Evolutionary conservation across 1,140 invertebrate species (phyloP), one percentile per base, ranked within the genome.

Genomic region (Paraescarpia echinospica): DNA sequence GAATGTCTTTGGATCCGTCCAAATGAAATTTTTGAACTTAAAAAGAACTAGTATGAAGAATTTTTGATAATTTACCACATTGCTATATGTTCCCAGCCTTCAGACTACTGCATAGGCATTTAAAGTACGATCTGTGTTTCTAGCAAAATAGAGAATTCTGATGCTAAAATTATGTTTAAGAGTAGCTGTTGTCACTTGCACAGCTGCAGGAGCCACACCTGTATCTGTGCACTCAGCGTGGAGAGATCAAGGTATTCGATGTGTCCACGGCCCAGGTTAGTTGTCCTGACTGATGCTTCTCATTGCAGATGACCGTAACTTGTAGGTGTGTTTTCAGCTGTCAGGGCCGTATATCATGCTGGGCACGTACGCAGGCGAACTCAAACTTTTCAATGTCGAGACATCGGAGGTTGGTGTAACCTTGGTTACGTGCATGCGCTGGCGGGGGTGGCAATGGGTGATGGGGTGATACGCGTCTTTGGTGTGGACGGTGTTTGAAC

Each of bases 361-460:
- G 31, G 98, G 98, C 91, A 99, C 98, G 0, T 98, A 98, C 92
- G 97, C 97, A 34, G 98, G 98, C 33, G 98, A 99, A 95, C 97
- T 99, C 27, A 97, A 98, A 94, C 97, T 98, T 93, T 98, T 98
- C 95, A 99, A 99, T 96, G 95, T 98, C 91, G 97, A 98, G 93
- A 97, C 97, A 51, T 98, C 97, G 35, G 97, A 97, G 91, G 96
- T 97, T 94, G 96, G 95, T 95, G 92, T 77, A 77, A 77, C 59
- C 59, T 12, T 77, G 59, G 59, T 77, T 77, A 77, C 59, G 4
- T 77, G 59, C 59, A 91, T 92, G 48, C 92, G n/a, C n/a, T n/a
- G n/a, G n/a, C n/a, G 93, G 41, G 8, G 0, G 59, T 77, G 59
- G 14, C 59, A 27, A 4, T 0, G 2, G 59, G 59, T 18, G 59